A percentile compares a stretch with the other conserved stretches of the same genome.
Evolutionary conservation across 92 coral and sea anemone genomes (phyloP).

Genomic region (Epizoanthus ramosus): DNA sequence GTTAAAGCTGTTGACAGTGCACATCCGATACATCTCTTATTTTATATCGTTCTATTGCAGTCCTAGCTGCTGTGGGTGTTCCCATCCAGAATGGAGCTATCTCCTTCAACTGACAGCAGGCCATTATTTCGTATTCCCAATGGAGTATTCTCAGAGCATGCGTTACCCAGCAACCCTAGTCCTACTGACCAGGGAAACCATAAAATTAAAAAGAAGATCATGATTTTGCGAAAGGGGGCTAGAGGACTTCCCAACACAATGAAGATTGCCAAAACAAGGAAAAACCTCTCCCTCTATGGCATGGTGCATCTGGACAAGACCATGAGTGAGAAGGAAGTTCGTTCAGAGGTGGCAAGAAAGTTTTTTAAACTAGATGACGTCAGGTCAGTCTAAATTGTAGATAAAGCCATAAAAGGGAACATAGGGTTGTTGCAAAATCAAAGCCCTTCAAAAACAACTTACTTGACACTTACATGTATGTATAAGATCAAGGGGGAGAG

Average conservation of each 20-base stretch:
- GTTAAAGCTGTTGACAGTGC: no score
- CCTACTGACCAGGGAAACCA: neutral
- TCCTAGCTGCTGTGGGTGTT: neutral
- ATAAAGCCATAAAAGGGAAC: no score
- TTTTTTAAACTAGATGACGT: conserved; percentile 21
- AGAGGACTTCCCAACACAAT: conserved; percentile 20
- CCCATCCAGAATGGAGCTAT: conserved; percentile 16
- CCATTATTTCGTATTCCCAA: neutral
- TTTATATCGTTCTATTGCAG: conserved; percentile 15
- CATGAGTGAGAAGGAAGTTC: conserved; percentile 28
- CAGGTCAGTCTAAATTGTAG: neutral
- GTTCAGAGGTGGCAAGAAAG: neutral
- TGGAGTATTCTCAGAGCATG: neutral
- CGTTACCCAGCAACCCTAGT: neutral
- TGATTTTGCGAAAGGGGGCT: conserved; percentile 22
- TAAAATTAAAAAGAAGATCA: conserved; percentile 24
- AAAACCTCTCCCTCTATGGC: conserved; percentile 1
- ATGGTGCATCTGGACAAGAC: conserved; percentile 1
- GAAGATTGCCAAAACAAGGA: conserved; percentile 16
- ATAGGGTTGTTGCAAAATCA: no score
- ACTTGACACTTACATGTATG: no score
- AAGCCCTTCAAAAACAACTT: no score
- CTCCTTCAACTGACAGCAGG: neutral
- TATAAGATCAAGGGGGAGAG: no score
- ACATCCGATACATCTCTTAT: no score